A percentile compares a stretch with the other conserved stretches of the same genome.
These are phyloP conservation scores for Polylopha cassiicola DNA, from an alignment of 2,888 invertebrate species.

Conservation along the genomic window DNA sequence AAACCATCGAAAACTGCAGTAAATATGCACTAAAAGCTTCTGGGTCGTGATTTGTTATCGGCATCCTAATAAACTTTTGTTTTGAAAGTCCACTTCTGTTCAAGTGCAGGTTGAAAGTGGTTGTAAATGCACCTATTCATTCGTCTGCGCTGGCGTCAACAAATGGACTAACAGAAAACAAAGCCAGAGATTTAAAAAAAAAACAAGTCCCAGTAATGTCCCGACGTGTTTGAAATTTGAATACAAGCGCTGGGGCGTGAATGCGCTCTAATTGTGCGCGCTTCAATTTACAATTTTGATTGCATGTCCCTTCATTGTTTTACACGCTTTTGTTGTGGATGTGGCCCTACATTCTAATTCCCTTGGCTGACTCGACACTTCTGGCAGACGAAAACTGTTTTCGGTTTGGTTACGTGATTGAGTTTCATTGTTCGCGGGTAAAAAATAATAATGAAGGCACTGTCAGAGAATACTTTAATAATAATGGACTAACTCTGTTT, in stretches of 20 bases:
- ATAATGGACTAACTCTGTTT: no score
- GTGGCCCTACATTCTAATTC: conserved; percentile 20
- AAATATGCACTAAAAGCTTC: conserved; percentile 1
- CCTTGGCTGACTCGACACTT: conserved; percentile 20
- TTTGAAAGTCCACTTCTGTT: conserved; percentile 16
- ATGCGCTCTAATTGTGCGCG: conserved; percentile 53
- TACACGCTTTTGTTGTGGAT: conserved; percentile 49
- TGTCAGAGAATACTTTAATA: neutral
- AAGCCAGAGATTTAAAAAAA: conserved; percentile 29
- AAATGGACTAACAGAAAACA: conserved; percentile 26
- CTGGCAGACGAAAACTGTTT: conserved; percentile 12
- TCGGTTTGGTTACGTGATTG: conserved; percentile 9
- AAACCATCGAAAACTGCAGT: neutral
- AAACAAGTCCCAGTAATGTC: conserved; percentile 37
- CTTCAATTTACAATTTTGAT: conserved; percentile 63
- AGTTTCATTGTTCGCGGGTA: conserved; percentile 8
- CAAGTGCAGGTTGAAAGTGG: conserved; percentile 21
- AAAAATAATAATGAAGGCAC: conserved; percentile 2
- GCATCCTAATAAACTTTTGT: conserved; percentile 15
- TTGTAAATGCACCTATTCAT: conserved; percentile 22
- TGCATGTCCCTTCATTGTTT: conserved; percentile 59
- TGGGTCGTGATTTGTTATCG: conserved; percentile 8
- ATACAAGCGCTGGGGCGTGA: conserved; percentile 66
- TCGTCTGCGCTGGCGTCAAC: conserved; percentile 21
- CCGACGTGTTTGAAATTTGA: conserved; percentile 56